phyloP scores from a whole-genome alignment of 2,797 vertebrate species.

The Trematomus bernacchii region DNA sequence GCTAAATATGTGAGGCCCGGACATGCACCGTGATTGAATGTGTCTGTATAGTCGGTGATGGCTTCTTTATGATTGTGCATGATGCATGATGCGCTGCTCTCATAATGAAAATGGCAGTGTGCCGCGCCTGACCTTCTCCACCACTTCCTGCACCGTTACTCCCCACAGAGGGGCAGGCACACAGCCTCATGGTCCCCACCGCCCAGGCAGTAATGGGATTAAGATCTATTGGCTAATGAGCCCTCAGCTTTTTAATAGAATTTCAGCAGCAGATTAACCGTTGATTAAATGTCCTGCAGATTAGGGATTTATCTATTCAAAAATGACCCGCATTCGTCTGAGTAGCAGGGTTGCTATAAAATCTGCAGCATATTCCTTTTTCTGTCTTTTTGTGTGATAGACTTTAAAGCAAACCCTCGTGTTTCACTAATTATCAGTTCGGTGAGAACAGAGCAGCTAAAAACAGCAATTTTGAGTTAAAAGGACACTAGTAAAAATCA shows the following conservation, averaged over 20 bases:
- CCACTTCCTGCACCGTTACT: slow-evolving; percentile 63
- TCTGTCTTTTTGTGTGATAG: slow-evolving; percentile 5
- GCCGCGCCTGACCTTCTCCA: slow-evolving; percentile 73
- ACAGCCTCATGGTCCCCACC: slow-evolving; percentile 65
- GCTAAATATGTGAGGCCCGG: slow-evolving; percentile 70
- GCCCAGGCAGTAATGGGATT: slow-evolving; percentile 82
- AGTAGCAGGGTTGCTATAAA: slow-evolving; percentile 41
- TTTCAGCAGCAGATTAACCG: slow-evolving; percentile 81
- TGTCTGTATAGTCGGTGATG: slow-evolving; percentile 74
- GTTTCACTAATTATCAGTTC: slow-evolving; percentile 60
- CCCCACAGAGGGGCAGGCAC: slow-evolving; percentile 65
- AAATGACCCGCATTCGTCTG: slow-evolving; percentile 62
- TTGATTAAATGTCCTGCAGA: slow-evolving; percentile 82
- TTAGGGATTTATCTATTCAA: slow-evolving; percentile 75
- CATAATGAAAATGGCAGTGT: slow-evolving; percentile 83
- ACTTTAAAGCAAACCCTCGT: slow-evolving; percentile 34
- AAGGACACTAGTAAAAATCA: slow-evolving; percentile 56
- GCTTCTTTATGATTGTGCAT: slow-evolving; percentile 80
- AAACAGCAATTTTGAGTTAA: slow-evolving; percentile 43
- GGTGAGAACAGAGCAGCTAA: slow-evolving; percentile 41
- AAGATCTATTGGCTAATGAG: slow-evolving; percentile 87
- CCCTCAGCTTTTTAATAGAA: slow-evolving; percentile 83
- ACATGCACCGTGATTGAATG: slow-evolving; percentile 80
- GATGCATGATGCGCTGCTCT: slow-evolving; percentile 78
- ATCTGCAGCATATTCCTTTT: background rate